A percentile compares a stretch with the other conserved stretches of the same genome.
phyloP scores from a whole-genome alignment of 2,113 vertebrate species.

The Rallus limicola region DNA sequence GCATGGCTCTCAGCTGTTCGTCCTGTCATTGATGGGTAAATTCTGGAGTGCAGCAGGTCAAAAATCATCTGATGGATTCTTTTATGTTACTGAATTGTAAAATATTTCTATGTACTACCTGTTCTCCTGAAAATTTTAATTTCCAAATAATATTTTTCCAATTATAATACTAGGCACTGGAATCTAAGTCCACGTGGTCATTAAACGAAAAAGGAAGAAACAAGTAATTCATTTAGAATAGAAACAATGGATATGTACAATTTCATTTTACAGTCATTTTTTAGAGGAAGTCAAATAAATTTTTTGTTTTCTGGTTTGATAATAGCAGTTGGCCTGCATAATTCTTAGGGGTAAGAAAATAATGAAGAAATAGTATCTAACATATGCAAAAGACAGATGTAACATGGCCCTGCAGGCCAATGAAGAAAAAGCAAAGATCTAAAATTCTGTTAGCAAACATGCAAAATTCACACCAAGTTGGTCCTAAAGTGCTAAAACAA shows the following conservation, averaged over 20 bases:
- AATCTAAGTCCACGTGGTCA: background rate
- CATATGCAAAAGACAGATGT: background rate
- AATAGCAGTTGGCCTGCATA: background rate
- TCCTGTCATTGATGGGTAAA: background rate
- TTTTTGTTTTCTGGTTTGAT: background rate
- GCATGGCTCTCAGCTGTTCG: background rate
- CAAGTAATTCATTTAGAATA: background rate
- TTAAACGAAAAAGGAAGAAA: background rate
- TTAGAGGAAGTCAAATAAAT: background rate
- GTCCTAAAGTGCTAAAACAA: background rate
- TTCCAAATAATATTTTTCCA: background rate
- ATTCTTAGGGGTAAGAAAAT: background rate
- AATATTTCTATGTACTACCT: background rate
- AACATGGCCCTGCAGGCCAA: accelerated
- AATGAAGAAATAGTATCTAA: background rate
- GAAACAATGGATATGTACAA: background rate
- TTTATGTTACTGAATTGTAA: background rate
- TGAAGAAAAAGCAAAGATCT: background rate
- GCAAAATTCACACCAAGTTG: background rate
- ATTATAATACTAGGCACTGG: background rate
- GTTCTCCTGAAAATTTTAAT: background rate
- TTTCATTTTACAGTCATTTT: background rate
- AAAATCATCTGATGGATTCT: background rate
- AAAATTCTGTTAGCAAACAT: background rate
- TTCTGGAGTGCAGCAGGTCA: background rate